Evolutionary conservation across 2,797 vertebrate genomes (phyloP).

Genomic region (Chrosomus eos): DNA sequence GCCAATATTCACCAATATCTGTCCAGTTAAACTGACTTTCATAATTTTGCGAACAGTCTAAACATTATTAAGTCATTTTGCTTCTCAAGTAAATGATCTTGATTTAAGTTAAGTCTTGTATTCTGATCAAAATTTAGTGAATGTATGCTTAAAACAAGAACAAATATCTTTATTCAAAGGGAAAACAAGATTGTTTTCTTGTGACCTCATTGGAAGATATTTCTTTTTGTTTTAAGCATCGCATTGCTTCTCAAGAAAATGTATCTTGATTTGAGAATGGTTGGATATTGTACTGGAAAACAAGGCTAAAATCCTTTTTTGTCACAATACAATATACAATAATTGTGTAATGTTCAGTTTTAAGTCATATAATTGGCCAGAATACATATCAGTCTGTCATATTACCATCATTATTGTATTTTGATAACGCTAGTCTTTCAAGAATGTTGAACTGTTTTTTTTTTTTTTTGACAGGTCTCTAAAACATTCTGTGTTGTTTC

Average conservation of each 20-base stretch:
- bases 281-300: neutral
- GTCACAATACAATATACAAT: too few species aligned
- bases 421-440: neutral
- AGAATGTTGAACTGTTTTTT: neutral
- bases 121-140: neutral
- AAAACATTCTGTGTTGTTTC: too few species aligned
- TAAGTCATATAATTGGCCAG: neutral
- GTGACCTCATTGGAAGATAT: neutral
- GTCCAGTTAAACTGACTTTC: neutral
- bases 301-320: too few species aligned
- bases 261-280: neutral
- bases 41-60: neutral
- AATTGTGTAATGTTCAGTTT: neutral
- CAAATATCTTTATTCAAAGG: neutral
- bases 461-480: neutral
- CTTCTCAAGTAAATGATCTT: neutral
- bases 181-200: neutral
- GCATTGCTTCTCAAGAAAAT: neutral
- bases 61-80: neutral
- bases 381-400: slow-evolving; percentile 19
- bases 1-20: neutral
- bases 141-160: neutral
- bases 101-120: neutral
- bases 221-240: neutral
- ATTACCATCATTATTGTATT: neutral